Percentiles rank a stretch among this genome's conserved stretches.
These are phyloP conservation scores for Eumeta japonica DNA, from an alignment of 1,140 invertebrate genomes.

Conservation along the genomic window DNA sequence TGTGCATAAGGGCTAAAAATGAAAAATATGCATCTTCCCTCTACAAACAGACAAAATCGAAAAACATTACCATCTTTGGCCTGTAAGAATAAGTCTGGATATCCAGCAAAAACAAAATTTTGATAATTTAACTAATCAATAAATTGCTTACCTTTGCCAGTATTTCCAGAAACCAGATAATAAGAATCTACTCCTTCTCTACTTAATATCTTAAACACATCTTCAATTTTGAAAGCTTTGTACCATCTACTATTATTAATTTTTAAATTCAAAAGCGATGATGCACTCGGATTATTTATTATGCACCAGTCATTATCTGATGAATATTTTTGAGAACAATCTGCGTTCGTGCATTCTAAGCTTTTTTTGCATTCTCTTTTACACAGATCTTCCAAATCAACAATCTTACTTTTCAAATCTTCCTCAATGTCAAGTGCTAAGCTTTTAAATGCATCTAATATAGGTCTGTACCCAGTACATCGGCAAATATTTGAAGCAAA, in stretches of 20 bases:
- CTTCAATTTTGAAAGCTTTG: constrained; percentile 54
- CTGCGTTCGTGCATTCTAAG: constrained; percentile 15
- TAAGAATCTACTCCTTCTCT: constrained; percentile 54
- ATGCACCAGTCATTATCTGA: constrained; percentile 35
- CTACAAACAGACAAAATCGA: too few species aligned
- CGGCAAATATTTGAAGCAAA: constrained; percentile 82
- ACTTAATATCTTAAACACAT: constrained; percentile 59
- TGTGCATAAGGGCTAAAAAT: too few species aligned
- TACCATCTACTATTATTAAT: constrained; percentile 45
- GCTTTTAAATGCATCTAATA: constrained; percentile 79
- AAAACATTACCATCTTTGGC: too few species aligned
- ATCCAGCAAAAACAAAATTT: too few species aligned
- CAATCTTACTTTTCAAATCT: constrained; percentile 40
- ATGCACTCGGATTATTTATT: constrained; percentile 14
- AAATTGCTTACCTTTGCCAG: constrained; percentile 68
- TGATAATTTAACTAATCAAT: too few species aligned
- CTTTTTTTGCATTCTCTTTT: constrained; percentile 22
- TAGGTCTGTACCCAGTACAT: constrained; percentile 85
- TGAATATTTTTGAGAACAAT: too few species aligned
- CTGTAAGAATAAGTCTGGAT: too few species aligned
- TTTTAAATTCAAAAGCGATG: constrained; percentile 10
- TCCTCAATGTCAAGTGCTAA: constrained; percentile 63
- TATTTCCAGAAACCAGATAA: constrained; percentile 67
- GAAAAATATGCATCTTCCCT: too few species aligned
- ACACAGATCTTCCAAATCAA: constrained; percentile 39